phyloP scores from a whole-genome alignment of 1,140 invertebrate species.

The Meloidogyne exigua region DNA sequence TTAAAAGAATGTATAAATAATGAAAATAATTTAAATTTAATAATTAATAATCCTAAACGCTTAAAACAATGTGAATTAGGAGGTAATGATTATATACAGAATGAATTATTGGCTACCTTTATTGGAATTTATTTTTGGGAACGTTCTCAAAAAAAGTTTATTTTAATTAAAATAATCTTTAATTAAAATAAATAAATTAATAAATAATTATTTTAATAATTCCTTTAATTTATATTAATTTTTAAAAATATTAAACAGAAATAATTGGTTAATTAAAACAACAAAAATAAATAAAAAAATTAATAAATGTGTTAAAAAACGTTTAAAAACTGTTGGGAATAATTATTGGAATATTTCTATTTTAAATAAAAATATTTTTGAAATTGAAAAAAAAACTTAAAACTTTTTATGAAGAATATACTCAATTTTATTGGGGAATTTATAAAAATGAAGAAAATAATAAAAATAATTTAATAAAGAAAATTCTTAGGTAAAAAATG shows the following conservation, averaged over 20 bases:
- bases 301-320: background rate
- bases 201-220: too few species aligned
- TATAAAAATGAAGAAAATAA: background rate
- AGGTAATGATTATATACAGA: background rate
- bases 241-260: too few species aligned
- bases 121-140: background rate
- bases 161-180: too few species aligned
- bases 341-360: background rate
- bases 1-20: background rate
- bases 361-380: background rate
- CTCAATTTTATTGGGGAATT: background rate
- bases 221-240: too few species aligned
- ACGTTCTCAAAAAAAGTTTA: background rate
- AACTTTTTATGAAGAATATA: background rate
- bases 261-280: background rate
- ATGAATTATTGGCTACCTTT: background rate
- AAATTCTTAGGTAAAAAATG: background rate
- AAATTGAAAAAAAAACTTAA: background rate
- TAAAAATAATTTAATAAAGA: background rate
- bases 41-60: background rate
- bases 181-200: too few species aligned
- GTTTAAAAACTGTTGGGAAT: background rate
- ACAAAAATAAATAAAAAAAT: background rate
- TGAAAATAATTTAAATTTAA: background rate
- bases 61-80: background rate